A percentile compares a stretch with the other conserved stretches of the same genome.
phyloP scores from a whole-genome alignment of 2,113 vertebrate species.

The Carollia perspicillata region DNA sequence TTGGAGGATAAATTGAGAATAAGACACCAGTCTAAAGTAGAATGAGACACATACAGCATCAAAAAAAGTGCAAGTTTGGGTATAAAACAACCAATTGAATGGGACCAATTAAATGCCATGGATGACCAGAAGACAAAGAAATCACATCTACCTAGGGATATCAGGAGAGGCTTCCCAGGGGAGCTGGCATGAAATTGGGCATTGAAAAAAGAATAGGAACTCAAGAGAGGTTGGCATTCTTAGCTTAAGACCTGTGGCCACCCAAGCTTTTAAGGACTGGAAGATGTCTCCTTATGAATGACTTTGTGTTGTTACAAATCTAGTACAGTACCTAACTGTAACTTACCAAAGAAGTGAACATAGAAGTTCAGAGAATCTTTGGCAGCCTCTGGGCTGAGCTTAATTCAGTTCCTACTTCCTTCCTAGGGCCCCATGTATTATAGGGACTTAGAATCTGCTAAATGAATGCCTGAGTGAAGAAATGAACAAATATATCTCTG shows the following conservation, averaged over 20 bases:
- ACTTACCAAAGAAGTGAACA: background rate
- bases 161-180: background rate
- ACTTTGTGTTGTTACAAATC: background rate
- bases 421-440: background rate
- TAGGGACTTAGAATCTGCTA: background rate
- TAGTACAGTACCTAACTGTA: background rate
- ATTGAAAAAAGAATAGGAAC: background rate
- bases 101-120: background rate
- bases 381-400: background rate
- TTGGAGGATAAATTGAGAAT: background rate
- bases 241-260: background rate
- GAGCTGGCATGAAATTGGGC: background rate
- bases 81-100: background rate
- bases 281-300: background rate
- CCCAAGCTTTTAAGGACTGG: background rate
- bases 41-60: background rate
- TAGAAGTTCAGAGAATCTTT: background rate
- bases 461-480: background rate
- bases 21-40: background rate
- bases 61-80: background rate
- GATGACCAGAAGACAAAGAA: background rate
- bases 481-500: background rate
- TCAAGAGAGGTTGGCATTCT: background rate
- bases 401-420: background rate
- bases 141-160: background rate